phyloP scores from a whole-genome alignment of 2,888 invertebrate species.

The Diarsia rubi region DNA sequence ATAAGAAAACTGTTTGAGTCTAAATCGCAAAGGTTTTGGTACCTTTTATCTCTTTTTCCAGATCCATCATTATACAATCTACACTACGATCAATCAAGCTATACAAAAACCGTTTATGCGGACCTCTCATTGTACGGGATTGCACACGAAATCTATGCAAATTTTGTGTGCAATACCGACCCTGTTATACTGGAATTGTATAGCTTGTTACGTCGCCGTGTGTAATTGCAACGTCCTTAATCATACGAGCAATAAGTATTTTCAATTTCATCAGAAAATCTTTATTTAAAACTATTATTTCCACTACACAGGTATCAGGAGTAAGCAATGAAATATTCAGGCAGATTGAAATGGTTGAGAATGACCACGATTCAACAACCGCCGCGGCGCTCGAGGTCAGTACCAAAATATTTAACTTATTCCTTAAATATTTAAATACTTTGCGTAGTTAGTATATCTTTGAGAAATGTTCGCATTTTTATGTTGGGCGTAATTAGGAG shows the following conservation, averaged over 20 bases:
- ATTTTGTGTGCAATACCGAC: too few species aligned
- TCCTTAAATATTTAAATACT: constrained; percentile 36
- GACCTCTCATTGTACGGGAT: too few species aligned
- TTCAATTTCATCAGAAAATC: background rate
- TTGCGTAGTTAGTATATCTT: constrained; percentile 37
- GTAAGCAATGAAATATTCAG: constrained; percentile 99
- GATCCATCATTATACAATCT: too few species aligned
- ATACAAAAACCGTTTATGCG: too few species aligned
- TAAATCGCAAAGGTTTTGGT: too few species aligned
- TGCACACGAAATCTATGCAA: too few species aligned
- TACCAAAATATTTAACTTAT: constrained; percentile 47
- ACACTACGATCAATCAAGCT: too few species aligned
- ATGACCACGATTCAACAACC: constrained; percentile 98
- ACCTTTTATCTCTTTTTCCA: too few species aligned
- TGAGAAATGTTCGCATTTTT: constrained; percentile 13
- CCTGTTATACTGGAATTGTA: too few species aligned
- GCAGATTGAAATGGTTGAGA: constrained; percentile 98
- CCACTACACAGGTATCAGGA: constrained; percentile 95
- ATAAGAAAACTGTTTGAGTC: too few species aligned
- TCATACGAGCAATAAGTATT: too few species aligned
- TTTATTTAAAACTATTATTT: background rate
- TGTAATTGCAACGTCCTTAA: background rate
- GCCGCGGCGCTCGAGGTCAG: constrained; percentile 96
- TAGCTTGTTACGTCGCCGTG: too few species aligned
- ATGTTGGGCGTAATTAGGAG: constrained; percentile 17